Evolutionary conservation across 2,888 invertebrate species (phyloP), one percentile per base, ranked within the genome.

Genomic region (Parelbella ahira): DNA sequence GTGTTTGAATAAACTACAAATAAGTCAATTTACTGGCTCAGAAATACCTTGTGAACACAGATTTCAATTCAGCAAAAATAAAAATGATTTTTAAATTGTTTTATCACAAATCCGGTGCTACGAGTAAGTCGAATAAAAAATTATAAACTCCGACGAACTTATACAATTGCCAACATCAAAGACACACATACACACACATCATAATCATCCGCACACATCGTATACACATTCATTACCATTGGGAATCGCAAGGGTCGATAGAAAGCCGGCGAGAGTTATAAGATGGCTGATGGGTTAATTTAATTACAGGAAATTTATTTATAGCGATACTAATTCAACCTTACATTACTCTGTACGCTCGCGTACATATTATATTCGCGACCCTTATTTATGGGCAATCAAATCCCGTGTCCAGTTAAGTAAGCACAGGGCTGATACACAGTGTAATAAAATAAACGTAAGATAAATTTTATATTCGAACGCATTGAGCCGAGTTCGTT

Each of bases 231-330:
- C 21, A 42, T 34, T 20, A 33, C 27, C 33, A 33, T 8, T 13
- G 41, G 13, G 28, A 32, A 32, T 28, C 8, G 2, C 21, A 34
- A 28, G 41, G 41, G 27, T 20, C 23, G 9, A 21, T 42, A 42
- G 42, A 47, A 49, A 45, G 47, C 34, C 13, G 27, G 39, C 32
- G 47, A 48, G 48, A 47, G 44, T 24, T 39, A 37, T 37, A 29
- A 32, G 39, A 24, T 32, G 21, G 25, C 4, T 7, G 29, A 30
- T 23, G 19, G 10, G 42, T 47, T 45, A 49, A 42, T 42, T 37
- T 38, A 49, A 47, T 49, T 47, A 39, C 42, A 38, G n/a, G 32
- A 33, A 38, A 37, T 37, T 37, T 49, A 47, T 49, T 49, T 47
- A 47, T 47, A 39, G 44, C 30, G 25, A 8, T 28, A 47, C 47